Base-by-base conservation (phyloP, 2,797 vertebrate species). In the Dromococcyx pavoninus region DNA sequence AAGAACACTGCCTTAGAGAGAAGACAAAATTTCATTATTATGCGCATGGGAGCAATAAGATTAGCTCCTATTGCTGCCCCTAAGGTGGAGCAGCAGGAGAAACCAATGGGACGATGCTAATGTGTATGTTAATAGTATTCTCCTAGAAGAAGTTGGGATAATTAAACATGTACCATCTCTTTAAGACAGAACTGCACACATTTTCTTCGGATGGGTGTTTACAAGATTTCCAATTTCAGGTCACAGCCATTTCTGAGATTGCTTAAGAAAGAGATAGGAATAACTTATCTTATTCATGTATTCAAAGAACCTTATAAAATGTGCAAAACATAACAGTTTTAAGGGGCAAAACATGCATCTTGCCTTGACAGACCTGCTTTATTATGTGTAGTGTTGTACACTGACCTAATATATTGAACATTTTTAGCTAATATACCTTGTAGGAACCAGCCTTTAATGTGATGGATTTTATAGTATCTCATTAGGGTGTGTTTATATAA, bases 191-290 rank as follows among this genome's bases (percentile, higher is more conserved):
- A 95, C 94, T 27, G 96, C 97, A 88, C 97, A 96, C 98, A 98
- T 98, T 98, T 97, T 97, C 98, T 98, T 97, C 80, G 96, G 98
- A 98, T 98, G 98, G 98, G 97, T 98, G 98, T 98, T 98, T 98
- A 98, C 97, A 98, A 98, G 98, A 98, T 98, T 98, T 98, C 97
- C 98, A 98, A 97, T 98, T 98, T 98, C 98, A 98, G 98, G 98
- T 98, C 98, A 98, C 96, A 98, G 97, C 96, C 98, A 95, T 98
- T 98, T 98, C 97, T 97, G 96, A 97, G 97, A 98, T 95, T 98
- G 97, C 97, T 98, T 97, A 98, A 98, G 97, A 98, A 98, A 97
- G 97, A 97, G 97, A 97, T 97, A 96, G 95, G 97, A 94, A 97
- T 97, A 97, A 98, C 98, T 97, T 97, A 97, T 98, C 97, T 97